Evolutionary conservation across 2,797 vertebrate genomes (phyloP).

Genomic region (Meda fulgida): DNA sequence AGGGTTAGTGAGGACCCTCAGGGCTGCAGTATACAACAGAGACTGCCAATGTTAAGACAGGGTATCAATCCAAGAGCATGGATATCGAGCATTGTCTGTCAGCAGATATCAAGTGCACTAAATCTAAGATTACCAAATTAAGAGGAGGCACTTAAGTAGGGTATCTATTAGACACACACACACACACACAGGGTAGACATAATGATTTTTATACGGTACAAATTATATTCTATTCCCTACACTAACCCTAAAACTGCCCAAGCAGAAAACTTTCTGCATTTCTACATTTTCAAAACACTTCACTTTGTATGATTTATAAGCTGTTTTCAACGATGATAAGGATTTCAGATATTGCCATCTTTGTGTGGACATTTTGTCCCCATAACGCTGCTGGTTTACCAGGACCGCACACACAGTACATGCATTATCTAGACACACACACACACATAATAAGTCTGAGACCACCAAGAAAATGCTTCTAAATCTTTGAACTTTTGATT

Average conservation of each 20-base stretch:
- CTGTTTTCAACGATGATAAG: too few relatives aligned
- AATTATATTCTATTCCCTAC: not conserved
- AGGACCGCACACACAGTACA: not conserved
- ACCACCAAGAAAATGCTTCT: not conserved
- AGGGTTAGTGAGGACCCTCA: slow-evolving; percentile 34
- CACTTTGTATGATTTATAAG: too few relatives aligned
- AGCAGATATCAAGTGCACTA: slow-evolving; percentile 52
- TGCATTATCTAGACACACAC: not conserved
- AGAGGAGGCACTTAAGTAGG: slow-evolving; percentile 45
- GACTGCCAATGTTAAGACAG: slow-evolving; percentile 41
- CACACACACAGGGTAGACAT: not conserved
- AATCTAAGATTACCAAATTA: slow-evolving; percentile 51
- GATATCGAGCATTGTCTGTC: slow-evolving; percentile 50
- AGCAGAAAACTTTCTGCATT: not conserved
- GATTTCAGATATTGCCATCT: too few relatives aligned
- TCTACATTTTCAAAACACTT: not conserved
- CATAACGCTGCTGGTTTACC: too few relatives aligned
- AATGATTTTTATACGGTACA: not conserved
- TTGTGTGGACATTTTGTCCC: too few relatives aligned
- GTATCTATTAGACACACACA: slow-evolving; percentile 32
- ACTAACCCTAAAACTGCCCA: not conserved
- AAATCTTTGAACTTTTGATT: not conserved
- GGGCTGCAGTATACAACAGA: slow-evolving; percentile 38
- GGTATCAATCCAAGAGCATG: slow-evolving; percentile 42
- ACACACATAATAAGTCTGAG: slow-evolving; percentile 3